These are phyloP conservation scores for Sebastes wilsoni DNA, from an alignment of 2,797 vertebrate genomes.

Conservation along the genomic window DNA sequence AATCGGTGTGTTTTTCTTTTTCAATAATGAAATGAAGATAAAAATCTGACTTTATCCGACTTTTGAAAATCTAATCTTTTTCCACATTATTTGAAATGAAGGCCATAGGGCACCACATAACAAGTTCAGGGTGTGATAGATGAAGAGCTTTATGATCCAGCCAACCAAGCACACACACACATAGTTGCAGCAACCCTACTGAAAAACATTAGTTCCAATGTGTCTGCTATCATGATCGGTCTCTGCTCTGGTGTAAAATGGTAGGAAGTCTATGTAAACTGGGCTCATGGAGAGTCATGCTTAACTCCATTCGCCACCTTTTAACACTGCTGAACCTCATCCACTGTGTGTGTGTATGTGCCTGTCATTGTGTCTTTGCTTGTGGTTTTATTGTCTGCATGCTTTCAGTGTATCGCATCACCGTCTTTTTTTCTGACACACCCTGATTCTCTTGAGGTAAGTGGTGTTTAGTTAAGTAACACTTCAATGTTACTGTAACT, in stretches of 20 bases:
- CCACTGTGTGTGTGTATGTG: constrained; percentile 7
- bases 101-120: background rate
- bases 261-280: constrained; percentile 15
- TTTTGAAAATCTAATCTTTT: background rate
- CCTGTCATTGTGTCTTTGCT: constrained; percentile 1
- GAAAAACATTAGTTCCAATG: background rate
- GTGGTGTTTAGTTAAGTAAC: constrained; percentile 3
- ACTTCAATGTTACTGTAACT: background rate
- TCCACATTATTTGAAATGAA: constrained; percentile 10
- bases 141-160: background rate
- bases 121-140: background rate
- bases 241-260: background rate
- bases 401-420: background rate
- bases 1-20: background rate
- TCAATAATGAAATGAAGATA: constrained; percentile 10
- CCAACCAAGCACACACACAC: background rate
- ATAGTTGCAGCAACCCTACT: background rate
- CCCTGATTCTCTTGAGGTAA: constrained; percentile 49
- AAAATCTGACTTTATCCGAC: constrained; percentile 6
- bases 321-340: constrained; percentile 33
- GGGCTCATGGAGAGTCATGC: constrained; percentile 52
- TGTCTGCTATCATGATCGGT: background rate
- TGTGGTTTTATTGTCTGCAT: constrained; percentile 60
- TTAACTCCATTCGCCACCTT: constrained; percentile 38
- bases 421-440: constrained; percentile 43